Conservation (phyloP, 2,797 vertebrate genomes). For the Sebastes glaucus region DNA sequence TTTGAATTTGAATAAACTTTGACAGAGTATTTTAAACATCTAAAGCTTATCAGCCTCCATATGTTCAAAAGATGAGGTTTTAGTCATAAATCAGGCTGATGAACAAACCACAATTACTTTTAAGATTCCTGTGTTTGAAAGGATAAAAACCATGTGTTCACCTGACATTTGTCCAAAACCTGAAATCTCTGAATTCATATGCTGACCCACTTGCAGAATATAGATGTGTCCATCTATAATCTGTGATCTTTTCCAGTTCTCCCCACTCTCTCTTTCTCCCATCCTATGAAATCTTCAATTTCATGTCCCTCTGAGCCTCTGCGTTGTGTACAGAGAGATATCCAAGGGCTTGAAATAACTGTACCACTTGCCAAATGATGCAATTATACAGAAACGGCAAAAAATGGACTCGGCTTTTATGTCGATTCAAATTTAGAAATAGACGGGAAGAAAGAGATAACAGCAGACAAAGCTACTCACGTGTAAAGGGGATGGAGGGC, state of each 20-base stretch:
- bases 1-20: not conserved
- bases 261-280: not conserved
- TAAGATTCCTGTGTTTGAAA: not conserved
- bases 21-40: not conserved
- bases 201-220: constrained; percentile 9
- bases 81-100: not conserved
- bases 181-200: not conserved
- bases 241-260: not conserved
- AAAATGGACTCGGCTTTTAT: constrained; percentile 51
- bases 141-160: not conserved
- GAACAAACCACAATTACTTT: not conserved
- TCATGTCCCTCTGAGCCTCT: not conserved
- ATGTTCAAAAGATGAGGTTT: not conserved
- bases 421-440: constrained; percentile 58
- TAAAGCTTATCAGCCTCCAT: not conserved
- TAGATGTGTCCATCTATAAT: constrained; percentile 1
- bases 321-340: constrained; percentile 30
- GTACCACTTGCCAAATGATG: constrained; percentile 59
- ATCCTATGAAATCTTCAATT: constrained; percentile 27
- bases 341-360: constrained; percentile 56
- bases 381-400: constrained; percentile 54
- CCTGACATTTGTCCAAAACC: not conserved
- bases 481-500: constrained; percentile 13
- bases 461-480: constrained; percentile 43
- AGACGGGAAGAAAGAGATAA: constrained; percentile 37